Base-by-base conservation (phyloP, 2,113 vertebrate genomes). In the Nycticryphes semicollaris region DNA sequence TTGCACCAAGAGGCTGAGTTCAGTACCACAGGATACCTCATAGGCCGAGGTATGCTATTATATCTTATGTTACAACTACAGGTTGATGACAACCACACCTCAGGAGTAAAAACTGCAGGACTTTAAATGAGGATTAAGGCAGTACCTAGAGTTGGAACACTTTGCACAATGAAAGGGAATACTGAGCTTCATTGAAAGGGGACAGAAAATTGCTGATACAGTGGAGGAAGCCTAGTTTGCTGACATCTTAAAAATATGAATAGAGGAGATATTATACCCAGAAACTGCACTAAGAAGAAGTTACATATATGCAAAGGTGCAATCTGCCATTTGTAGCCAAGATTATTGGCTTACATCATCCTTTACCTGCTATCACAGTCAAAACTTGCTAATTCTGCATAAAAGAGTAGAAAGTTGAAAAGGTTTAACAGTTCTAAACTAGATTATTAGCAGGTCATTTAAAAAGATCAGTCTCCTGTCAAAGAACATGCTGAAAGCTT, bases 271-370 rank as follows among this genome's bases (percentile, higher is more conserved):
- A 4, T 39, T 25, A 43, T 9, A 56, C 2, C 4, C 72, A 80
- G 62, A 75, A 90, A 67, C 7, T 10, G 3, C 27, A 77, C 27
- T 60, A 56, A 74, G 43, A 4, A 24, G 2, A 59, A 23, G 4
- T 37, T 74, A 47, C 33, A 50, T 2, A 57, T 7, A 57, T 1
- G 3, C 27, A 91, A 77, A 91, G 31, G 24, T 66, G 14, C 24
- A 41, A 31, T 18, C 45, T 70, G 28, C 7, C 10, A n/a, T 39
- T 93, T 79, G 63, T 47, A 81, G 41, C 18, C 54, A 86, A 43
- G 8, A 28, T 45, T 16, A 27, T 2, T 5, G 4, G 37, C 30
- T 66, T 1, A 0, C 17, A 66, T 74, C 9, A 12, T 47, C 28
- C 25, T 50, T 75, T n/a, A 80, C 9, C 33, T 56, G 12, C 28